These are phyloP conservation scores for Byasa hedistus DNA, from an alignment of 2,888 invertebrate species.

Conservation along the genomic window DNA sequence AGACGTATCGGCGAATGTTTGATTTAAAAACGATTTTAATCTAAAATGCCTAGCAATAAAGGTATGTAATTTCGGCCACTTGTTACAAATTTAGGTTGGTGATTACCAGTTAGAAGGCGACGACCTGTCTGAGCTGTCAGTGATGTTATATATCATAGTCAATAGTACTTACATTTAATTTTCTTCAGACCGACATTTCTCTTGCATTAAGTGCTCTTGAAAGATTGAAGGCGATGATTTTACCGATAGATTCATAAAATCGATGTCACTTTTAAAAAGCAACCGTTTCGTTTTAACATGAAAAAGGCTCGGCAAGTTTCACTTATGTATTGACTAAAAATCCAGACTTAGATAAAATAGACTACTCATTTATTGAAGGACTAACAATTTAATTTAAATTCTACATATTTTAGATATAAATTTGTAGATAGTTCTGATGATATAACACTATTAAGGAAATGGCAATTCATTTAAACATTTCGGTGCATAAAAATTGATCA, in stretches of 20 bases:
- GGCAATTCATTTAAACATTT: no score
- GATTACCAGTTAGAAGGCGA: slow-evolving; percentile 10
- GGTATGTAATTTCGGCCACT: slow-evolving; percentile 3
- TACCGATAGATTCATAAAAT: neutral
- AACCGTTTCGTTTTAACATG: neutral
- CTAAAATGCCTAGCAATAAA: slow-evolving; percentile 17
- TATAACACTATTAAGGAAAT: no score
- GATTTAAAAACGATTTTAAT: slow-evolving; percentile 27
- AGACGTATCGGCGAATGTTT: slow-evolving; percentile 12
- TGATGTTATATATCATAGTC: slow-evolving; percentile 14
- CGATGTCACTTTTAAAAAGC: neutral
- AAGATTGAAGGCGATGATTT: slow-evolving; percentile 1
- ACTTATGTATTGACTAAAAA: no score
- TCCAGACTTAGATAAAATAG: no score
- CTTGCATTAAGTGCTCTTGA: neutral
- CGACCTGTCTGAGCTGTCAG: slow-evolving; percentile 10
- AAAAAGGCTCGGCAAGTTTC: neutral
- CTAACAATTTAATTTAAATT: no score
- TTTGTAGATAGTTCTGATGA: no score
- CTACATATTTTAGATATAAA: no score
- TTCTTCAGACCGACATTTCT: neutral
- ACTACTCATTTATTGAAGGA: no score
- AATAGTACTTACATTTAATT: slow-evolving; percentile 7
- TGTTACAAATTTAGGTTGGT: slow-evolving; percentile 12
- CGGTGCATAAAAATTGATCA: no score